Conservation (phyloP, 2,888 invertebrate species). For the Euplagia quadripunctaria region DNA sequence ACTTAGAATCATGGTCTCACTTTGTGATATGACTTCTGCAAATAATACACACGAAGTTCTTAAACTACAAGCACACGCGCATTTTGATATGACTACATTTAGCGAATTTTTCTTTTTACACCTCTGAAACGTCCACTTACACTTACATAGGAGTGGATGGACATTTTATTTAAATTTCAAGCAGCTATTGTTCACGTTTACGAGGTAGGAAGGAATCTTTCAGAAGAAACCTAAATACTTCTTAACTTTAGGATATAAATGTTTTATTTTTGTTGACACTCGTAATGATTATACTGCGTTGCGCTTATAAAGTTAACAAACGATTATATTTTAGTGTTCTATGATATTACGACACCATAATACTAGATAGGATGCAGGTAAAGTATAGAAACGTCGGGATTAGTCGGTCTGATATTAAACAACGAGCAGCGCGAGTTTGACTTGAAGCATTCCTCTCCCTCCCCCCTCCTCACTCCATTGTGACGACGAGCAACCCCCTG, state of each 20-base stretch:
- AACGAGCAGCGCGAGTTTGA: conserved; percentile 37
- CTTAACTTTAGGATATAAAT: neutral
- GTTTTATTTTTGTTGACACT: neutral
- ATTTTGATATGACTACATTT: too few species aligned
- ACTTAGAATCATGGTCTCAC: too few species aligned
- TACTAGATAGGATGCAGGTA: conserved; percentile 21
- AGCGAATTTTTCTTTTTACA: too few species aligned
- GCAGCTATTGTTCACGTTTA: neutral
- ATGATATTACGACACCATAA: neutral
- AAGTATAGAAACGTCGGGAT: conserved; percentile 33
- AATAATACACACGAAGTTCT: too few species aligned
- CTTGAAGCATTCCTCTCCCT: conserved; percentile 16
- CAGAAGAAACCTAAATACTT: neutral
- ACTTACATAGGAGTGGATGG: too few species aligned
- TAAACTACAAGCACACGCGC: too few species aligned
- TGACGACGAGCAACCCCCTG: conserved; percentile 15
- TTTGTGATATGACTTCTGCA: too few species aligned
- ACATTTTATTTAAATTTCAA: too few species aligned
- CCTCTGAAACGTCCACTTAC: too few species aligned
- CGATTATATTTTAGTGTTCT: neutral
- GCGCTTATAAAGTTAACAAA: neutral
- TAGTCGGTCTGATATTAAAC: conserved; percentile 52
- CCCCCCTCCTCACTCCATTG: neutral
- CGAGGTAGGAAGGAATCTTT: neutral
- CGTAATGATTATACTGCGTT: neutral